Evolutionary conservation across 2,797 vertebrate species (phyloP), one percentile per base, ranked within the genome.

Genomic region (Hybognathus amarus): DNA sequence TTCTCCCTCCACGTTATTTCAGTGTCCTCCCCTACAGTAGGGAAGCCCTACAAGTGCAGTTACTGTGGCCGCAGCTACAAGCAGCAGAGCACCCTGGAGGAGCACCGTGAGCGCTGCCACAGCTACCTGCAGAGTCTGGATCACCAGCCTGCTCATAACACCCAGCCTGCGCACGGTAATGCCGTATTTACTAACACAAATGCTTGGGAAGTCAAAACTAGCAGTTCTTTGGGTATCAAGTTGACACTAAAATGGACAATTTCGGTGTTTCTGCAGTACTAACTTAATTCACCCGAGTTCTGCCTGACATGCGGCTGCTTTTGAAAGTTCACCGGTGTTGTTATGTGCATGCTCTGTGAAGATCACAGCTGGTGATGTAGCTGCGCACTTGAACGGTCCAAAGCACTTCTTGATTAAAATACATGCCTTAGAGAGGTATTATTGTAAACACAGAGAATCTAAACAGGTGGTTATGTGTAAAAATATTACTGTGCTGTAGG

Each of bases 51-150:
- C 91, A 99, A 99, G 92, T 99, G 98, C 94, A 98, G 95, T 95
- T 97, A 95, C 95, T 99, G 98, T 15, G 97, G 96, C 80, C 96
- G 98, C 73, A 98, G 97, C 95, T 99, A 99, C 94, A 99, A 98
- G 89, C 97, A 98, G 92, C 96, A 97, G 91, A 97, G 94, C 90
- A 97, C 97, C 80, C 90, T 99, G 89, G 97, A 98, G 83, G 97
- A 99, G 85, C 98, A 99, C 93, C 95, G 96, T 79, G 97, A 98
- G 79, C 96, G 96, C 47, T 98, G 97, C 90, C 96, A 98, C 90
- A 95, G 92, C 92, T 98, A 96, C 92, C 94, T 97, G 81, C 97
- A 97, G 94, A 97, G 95, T 90, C 95, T 97, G 89, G 95, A 95
- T 88, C 91, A 95, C 77, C 96, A 97, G 87, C 90, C 83, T 84